phyloP scores from a whole-genome alignment of 2,888 invertebrate genomes.

The Habroteleia sp. region DNA sequence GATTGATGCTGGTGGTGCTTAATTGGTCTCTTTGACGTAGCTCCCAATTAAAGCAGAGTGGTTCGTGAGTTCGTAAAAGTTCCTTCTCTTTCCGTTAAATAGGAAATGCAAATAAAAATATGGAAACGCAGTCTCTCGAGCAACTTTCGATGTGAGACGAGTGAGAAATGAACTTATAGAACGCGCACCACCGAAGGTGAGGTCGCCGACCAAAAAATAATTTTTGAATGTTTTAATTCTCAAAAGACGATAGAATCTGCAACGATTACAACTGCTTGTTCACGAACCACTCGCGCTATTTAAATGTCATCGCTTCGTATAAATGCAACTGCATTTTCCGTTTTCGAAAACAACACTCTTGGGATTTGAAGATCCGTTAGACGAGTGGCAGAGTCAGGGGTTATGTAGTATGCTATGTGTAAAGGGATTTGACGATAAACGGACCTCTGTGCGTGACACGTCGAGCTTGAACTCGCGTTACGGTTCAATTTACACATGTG shows the following conservation, averaged over 20 bases:
- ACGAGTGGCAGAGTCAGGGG: conserved; percentile 65
- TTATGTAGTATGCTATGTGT: conserved; percentile 69
- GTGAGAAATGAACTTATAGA: too few relatives aligned
- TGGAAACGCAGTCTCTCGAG: background rate
- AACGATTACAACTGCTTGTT: background rate
- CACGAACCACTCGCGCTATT: background rate
- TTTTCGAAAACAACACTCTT: conserved; percentile 38
- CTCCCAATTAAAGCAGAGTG: conserved; percentile 52
- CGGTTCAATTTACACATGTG: conserved; percentile 53
- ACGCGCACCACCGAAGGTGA: background rate
- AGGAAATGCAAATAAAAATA: conserved; percentile 5
- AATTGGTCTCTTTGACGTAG: conserved; percentile 48
- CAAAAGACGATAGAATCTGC: background rate
- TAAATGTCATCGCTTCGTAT: conserved; percentile 8
- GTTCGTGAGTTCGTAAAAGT: conserved; percentile 45
- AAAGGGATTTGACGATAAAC: conserved; percentile 73
- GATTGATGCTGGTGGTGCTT: conserved; percentile 69
- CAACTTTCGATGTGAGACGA: background rate
- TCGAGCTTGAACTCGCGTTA: conserved; percentile 54
- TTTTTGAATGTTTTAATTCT: background rate
- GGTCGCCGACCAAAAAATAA: background rate
- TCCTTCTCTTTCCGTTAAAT: conserved; percentile 3
- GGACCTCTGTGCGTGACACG: conserved; percentile 71
- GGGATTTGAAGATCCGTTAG: conserved; percentile 61
- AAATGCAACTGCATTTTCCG: conserved; percentile 35